These are phyloP conservation scores for Drosophila tanythrix DNA, from an alignment of 2,888 invertebrate species.

Conservation along the genomic window DNA sequence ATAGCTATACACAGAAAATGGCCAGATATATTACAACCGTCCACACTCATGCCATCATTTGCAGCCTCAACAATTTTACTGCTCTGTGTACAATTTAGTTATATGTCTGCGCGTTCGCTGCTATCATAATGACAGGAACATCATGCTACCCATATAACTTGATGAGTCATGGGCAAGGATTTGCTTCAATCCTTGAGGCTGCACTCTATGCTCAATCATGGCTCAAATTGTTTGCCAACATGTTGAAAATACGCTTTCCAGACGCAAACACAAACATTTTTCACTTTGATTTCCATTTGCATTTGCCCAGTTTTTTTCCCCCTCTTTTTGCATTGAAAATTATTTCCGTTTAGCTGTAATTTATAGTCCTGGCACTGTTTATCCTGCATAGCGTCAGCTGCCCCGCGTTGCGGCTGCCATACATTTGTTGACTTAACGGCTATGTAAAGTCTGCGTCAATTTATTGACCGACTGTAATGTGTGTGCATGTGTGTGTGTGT, in stretches of 20 bases:
- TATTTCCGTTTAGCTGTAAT: slow-evolving; percentile 77
- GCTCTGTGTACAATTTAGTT: slow-evolving; percentile 45
- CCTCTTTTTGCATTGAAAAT: slow-evolving; percentile 47
- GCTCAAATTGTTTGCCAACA: slow-evolving; percentile 65
- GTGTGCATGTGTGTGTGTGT: slow-evolving; percentile 10
- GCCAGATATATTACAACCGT: slow-evolving; percentile 56
- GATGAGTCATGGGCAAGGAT: slow-evolving; percentile 27
- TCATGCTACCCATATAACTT: slow-evolving; percentile 11
- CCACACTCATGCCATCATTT: slow-evolving; percentile 59
- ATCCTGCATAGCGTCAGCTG: slow-evolving; percentile 36
- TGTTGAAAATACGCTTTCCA: slow-evolving; percentile 68
- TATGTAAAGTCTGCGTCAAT: slow-evolving; percentile 75
- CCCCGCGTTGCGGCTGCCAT: slow-evolving; percentile 25
- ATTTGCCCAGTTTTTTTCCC: slow-evolving; percentile 15
- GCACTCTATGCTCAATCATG: slow-evolving; percentile 51
- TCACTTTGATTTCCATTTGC: slow-evolving; percentile 59
- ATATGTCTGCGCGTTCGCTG: slow-evolving; percentile 1
- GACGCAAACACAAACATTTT: slow-evolving; percentile 55
- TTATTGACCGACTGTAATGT: slow-evolving; percentile 57
- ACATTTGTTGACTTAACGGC: slow-evolving; percentile 72
- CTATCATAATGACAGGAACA: slow-evolving; percentile 39
- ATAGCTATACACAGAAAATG: slow-evolving; percentile 28
- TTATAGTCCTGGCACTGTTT: slow-evolving; percentile 58
- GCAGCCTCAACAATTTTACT: slow-evolving; percentile 56
- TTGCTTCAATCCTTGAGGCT: slow-evolving; percentile 13